These are phyloP conservation scores for Kryptolebias marmoratus DNA, from an alignment of 2,113 vertebrate genomes.

Conservation along the genomic window DNA sequence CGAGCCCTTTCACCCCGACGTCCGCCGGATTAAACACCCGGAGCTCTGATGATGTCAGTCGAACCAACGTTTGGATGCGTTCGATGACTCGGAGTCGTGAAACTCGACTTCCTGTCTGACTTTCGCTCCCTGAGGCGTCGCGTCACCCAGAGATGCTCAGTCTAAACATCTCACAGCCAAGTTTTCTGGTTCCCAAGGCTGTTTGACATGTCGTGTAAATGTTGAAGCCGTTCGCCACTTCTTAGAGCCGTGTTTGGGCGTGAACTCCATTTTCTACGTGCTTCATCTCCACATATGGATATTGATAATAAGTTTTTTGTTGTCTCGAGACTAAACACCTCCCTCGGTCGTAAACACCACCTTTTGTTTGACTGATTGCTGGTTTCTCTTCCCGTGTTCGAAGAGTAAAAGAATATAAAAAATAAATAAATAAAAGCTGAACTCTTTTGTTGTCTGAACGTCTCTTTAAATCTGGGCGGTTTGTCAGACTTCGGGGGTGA, in stretches of 20 bases:
- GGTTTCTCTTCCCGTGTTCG: conserved; percentile 46
- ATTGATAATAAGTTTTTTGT: conserved; percentile 55
- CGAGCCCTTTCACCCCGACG: conserved; percentile 63
- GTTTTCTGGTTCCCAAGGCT: conserved; percentile 16
- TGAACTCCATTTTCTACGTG: conserved; percentile 38
- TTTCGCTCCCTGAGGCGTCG: conserved; percentile 36
- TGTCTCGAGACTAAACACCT: conserved; percentile 67
- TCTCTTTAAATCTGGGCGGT: conserved; percentile 40
- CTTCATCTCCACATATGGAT: conserved; percentile 28
- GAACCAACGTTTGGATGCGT: background rate
- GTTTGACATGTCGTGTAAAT: conserved; percentile 62
- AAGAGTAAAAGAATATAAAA: conserved; percentile 19
- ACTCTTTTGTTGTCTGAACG: conserved; percentile 64
- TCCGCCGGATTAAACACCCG: conserved; percentile 66
- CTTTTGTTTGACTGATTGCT: conserved; percentile 45
- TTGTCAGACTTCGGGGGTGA: conserved; percentile 31
- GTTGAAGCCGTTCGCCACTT: conserved; percentile 61
- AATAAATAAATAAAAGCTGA: no score
- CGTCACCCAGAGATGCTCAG: conserved; percentile 30
- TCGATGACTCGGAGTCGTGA: no score
- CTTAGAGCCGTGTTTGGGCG: conserved; percentile 42
- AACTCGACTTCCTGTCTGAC: no score
- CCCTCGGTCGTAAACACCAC: conserved; percentile 32
- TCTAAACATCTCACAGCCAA: conserved; percentile 55
- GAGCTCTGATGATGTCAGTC: conserved; percentile 24